These are phyloP conservation scores for Octodonta nipae DNA, from an alignment of 2,888 invertebrate genomes.

Conservation along the genomic window DNA sequence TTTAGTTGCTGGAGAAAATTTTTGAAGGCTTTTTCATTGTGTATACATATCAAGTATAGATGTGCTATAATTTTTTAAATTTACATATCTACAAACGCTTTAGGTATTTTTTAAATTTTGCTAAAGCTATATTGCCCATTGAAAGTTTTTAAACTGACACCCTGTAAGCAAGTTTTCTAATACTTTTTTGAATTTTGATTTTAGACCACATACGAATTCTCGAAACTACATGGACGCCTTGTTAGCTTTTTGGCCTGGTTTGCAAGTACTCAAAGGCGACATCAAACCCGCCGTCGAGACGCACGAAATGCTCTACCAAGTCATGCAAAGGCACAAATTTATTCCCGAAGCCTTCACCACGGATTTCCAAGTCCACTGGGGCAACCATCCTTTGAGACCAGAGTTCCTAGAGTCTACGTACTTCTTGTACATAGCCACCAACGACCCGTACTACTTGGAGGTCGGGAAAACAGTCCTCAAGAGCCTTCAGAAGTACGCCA, in stretches of 20 bases:
- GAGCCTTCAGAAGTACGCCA: conserved; percentile 77
- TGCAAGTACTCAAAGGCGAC: conserved; percentile 73
- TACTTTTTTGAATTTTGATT: conserved; percentile 5
- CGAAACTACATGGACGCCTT: conserved; percentile 95
- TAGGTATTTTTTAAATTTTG: too few relatives aligned
- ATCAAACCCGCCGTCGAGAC: conserved; percentile 96
- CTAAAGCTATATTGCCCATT: too few relatives aligned
- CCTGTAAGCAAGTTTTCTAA: too few relatives aligned
- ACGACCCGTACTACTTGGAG: conserved; percentile 87
- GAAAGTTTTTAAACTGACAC: too few relatives aligned
- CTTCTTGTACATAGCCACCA: conserved; percentile 88
- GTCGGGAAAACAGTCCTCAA: conserved; percentile 81
- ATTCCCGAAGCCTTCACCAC: conserved; percentile 97
- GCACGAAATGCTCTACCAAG: conserved; percentile 97
- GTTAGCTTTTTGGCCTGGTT: conserved; percentile 95
- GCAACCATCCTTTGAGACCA: conserved; percentile 89
- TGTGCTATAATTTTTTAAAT: too few relatives aligned
- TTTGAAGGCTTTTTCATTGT: too few relatives aligned
- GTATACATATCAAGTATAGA: too few relatives aligned
- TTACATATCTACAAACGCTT: too few relatives aligned
- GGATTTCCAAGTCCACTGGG: conserved; percentile 96
- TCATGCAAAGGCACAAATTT: conserved; percentile 93
- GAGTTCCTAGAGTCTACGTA: conserved; percentile 98
- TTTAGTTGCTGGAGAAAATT: too few relatives aligned
- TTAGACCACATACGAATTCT: conserved; percentile 77